phyloP scores from a whole-genome alignment of 2,113 vertebrate genomes.

The Odocoileus hemionus region DNA sequence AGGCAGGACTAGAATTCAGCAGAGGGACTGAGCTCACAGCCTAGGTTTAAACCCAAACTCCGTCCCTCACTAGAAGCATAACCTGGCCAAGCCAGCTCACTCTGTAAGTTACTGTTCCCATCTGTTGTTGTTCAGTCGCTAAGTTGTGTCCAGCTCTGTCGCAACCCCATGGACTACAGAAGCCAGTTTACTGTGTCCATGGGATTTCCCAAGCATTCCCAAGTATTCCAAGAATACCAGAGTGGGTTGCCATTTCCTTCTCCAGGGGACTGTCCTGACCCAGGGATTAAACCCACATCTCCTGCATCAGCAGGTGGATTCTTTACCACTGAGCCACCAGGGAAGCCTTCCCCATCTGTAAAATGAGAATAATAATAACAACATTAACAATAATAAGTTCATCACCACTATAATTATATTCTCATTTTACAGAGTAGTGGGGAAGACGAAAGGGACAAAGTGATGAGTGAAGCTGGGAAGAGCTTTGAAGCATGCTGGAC shows the following conservation, averaged over 20 bases:
- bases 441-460: neutral
- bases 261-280: neutral
- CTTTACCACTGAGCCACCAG: neutral
- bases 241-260: neutral
- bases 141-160: neutral
- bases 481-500: neutral
- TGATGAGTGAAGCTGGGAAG: neutral
- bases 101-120: neutral
- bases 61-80: neutral
- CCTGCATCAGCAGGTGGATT: neutral
- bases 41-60: neutral
- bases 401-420: neutral
- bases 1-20: neutral
- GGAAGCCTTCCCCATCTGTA: neutral
- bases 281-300: neutral
- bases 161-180: neutral
- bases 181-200: neutral
- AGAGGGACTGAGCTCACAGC: neutral
- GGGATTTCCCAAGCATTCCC: neutral
- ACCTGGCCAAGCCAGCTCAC: neutral
- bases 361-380: neutral
- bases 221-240: neutral
- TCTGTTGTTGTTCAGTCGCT: neutral
- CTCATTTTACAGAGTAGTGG: neutral
- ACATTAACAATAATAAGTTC: too few species aligned